Conservation (phyloP, 2,888 invertebrate genomes). For the Macropis europaea region DNA sequence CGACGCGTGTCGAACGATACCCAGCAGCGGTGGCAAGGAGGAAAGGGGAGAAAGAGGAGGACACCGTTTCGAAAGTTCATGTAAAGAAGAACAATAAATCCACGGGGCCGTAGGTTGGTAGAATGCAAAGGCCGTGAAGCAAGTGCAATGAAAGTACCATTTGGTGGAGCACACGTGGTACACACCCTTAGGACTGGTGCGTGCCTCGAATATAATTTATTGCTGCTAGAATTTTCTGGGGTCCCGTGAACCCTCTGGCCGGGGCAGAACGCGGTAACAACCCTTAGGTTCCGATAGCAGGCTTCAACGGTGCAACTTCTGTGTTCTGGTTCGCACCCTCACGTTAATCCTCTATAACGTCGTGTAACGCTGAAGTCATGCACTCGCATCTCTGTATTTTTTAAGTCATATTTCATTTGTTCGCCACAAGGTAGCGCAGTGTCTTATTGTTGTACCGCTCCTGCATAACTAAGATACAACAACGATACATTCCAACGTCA, state of each 20-base stretch:
- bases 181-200: slow-evolving; percentile 66
- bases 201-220: slow-evolving; percentile 76
- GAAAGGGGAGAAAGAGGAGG: not conserved
- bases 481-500: no score
- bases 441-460: no score
- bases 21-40: not conserved
- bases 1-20: slow-evolving; percentile 21
- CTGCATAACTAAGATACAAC: no score
- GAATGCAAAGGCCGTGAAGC: slow-evolving; percentile 70
- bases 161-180: slow-evolving; percentile 68
- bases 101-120: slow-evolving; percentile 15
- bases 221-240: slow-evolving; percentile 68
- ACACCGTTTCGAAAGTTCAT: slow-evolving; percentile 4
- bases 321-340: slow-evolving; percentile 11
- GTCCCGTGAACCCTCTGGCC: slow-evolving; percentile 42
- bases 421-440: no score
- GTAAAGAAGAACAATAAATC: slow-evolving; percentile 23
- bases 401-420: no score
- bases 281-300: slow-evolving; percentile 59
- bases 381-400: no score
- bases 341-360: no score
- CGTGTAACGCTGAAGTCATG: no score
- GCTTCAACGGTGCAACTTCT: slow-evolving; percentile 31
- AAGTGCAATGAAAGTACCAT: slow-evolving; percentile 76
- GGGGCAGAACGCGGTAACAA: slow-evolving; percentile 44